Percentiles rank a stretch among this genome's conserved stretches.
Evolutionary conservation across 2,113 vertebrate species (phyloP).

Genomic region (Sinosuthora webbiana): DNA sequence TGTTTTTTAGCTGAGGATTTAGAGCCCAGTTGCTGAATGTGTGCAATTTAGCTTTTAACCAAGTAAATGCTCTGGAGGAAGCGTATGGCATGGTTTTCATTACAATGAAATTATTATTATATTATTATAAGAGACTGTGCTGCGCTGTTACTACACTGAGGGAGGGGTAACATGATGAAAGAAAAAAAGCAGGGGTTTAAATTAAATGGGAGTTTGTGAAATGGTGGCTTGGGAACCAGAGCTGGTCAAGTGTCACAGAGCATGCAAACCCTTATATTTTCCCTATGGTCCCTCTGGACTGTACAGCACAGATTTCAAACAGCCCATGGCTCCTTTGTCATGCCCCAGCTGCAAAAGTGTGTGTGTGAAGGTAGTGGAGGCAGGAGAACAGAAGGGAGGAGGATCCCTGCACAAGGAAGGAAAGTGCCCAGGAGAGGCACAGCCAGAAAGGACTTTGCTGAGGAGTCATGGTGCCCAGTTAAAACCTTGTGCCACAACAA

Average conservation of each 20-base stretch:
- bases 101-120: not conserved
- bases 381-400: not conserved
- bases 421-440: not conserved
- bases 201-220: not conserved
- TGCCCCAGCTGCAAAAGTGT: not conserved
- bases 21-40: not conserved
- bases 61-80: not conserved
- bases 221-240: not conserved
- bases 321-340: accelerated
- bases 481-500: not conserved
- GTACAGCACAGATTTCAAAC: not conserved
- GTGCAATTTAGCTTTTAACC: not conserved
- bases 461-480: not conserved
- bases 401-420: not conserved
- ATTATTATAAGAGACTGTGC: not conserved
- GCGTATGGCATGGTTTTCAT: not conserved
- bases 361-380: not conserved
- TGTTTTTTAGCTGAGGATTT: not conserved
- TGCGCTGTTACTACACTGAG: not conserved
- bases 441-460: not conserved
- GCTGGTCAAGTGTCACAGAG: not conserved
- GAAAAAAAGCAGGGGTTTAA: not conserved
- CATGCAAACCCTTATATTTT: not conserved
- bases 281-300: not conserved
- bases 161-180: not conserved